These are phyloP conservation scores for Drosophila paranaensis DNA, from an alignment of 2,888 invertebrate genomes.

Conservation along the genomic window DNA sequence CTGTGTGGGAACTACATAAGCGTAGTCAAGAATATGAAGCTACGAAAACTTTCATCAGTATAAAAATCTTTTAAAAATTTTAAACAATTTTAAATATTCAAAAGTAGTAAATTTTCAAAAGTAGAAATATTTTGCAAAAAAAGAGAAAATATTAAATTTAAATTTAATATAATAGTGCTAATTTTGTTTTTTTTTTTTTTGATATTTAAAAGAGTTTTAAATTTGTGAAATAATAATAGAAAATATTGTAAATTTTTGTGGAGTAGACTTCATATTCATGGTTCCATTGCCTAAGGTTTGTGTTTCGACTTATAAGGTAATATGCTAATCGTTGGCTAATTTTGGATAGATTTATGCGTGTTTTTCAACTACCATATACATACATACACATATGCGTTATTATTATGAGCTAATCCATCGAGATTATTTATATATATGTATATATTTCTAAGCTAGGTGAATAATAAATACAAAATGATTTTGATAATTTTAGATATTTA, in stretches of 20 bases:
- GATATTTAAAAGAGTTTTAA: not conserved
- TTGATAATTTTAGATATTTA: slow-evolving; percentile 39
- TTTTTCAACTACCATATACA: slow-evolving; percentile 71
- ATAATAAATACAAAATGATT: slow-evolving; percentile 69
- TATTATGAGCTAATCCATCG: slow-evolving; percentile 37
- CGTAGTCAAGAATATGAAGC: slow-evolving; percentile 25
- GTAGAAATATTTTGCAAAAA: too few species aligned
- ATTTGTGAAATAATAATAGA: not conserved
- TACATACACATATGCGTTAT: slow-evolving; percentile 38
- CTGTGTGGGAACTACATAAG: slow-evolving; percentile 32
- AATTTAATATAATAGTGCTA: not conserved
- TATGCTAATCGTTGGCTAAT: slow-evolving; percentile 73
- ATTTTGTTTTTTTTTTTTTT: too few species aligned
- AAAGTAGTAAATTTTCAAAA: too few species aligned
- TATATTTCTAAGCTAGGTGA: slow-evolving; percentile 35
- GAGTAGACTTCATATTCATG: slow-evolving; percentile 21
- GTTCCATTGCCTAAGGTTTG: slow-evolving; percentile 55
- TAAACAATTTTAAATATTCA: not conserved
- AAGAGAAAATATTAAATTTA: not conserved
- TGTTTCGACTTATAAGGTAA: slow-evolving; percentile 40
- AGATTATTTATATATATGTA: slow-evolving; percentile 6
- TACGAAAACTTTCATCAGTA: not conserved
- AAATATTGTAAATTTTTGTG: not conserved
- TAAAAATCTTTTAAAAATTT: not conserved
- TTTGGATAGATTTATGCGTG: slow-evolving; percentile 80